These are phyloP conservation scores for Orchesellides sinensis DNA, from an alignment of 2,888 invertebrate species.

Conservation along the genomic window DNA sequence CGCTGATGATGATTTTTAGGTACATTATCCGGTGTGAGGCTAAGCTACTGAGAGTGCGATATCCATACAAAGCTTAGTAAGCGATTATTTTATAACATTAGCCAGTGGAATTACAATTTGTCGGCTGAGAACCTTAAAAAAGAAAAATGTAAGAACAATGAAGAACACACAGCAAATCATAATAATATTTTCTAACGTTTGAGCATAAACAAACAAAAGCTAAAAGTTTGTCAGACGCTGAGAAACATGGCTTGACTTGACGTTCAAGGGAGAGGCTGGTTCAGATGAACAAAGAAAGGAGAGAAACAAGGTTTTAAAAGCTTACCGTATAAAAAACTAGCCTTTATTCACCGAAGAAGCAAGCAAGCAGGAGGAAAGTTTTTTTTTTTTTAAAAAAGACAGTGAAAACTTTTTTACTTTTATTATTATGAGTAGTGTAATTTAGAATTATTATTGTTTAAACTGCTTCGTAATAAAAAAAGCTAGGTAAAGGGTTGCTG, in stretches of 20 bases:
- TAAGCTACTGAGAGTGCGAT: too few relatives aligned
- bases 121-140: constrained; percentile 46
- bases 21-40: constrained; percentile 18
- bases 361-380: neutral
- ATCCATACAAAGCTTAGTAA: neutral
- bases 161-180: constrained; percentile 40
- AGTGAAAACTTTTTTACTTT: constrained; percentile 36
- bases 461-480: constrained; percentile 54
- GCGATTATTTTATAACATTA: constrained; percentile 48
- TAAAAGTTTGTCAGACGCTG: too few relatives aligned
- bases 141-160: constrained; percentile 51
- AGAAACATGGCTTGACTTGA: too few relatives aligned
- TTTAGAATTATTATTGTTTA: constrained; percentile 63
- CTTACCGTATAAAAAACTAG: constrained; percentile 33
- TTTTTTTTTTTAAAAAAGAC: constrained; percentile 4
- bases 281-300: constrained; percentile 7
- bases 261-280: neutral
- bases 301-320: constrained; percentile 48
- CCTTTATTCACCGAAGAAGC: constrained; percentile 9
- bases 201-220: constrained; percentile 56
- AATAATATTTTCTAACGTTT: constrained; percentile 58
- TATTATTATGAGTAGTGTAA: constrained; percentile 59
- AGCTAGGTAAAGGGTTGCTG: constrained; percentile 51
- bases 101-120: constrained; percentile 52
- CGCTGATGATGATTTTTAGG: constrained; percentile 16